phyloP scores from a whole-genome alignment of 92 coral and sea anemone species.

The Blastomussa wellsi region DNA sequence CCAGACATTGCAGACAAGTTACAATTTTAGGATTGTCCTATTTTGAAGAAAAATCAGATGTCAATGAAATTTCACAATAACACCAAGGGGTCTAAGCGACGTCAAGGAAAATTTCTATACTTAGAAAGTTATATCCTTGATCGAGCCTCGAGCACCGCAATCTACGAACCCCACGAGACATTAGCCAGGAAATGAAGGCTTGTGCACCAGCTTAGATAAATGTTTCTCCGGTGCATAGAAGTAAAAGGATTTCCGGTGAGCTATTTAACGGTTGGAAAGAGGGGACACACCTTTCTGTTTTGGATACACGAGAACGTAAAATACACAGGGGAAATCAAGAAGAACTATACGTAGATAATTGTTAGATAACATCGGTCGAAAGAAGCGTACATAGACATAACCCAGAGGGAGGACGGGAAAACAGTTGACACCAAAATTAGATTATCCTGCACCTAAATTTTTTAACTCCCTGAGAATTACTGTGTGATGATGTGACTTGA shows the following conservation, averaged over 20 bases:
- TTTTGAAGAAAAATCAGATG: background rate
- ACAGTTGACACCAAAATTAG: background rate
- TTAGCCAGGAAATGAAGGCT: conserved; percentile 7
- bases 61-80: background rate
- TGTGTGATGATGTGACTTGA: background rate
- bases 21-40: background rate
- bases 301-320: background rate
- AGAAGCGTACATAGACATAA: background rate
- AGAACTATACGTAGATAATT: background rate
- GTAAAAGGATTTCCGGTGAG: conserved; percentile 18
- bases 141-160: background rate
- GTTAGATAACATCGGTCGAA: background rate
- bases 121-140: background rate
- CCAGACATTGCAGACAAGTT: too few relatives aligned
- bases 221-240: background rate
- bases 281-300: background rate
- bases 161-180: background rate
- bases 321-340: background rate
- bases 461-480: background rate
- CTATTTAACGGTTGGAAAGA: background rate
- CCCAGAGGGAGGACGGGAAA: background rate
- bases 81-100: background rate
- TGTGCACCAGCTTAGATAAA: background rate
- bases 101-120: background rate
- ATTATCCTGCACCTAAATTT: background rate